Evolutionary conservation across 2,113 vertebrate genomes (phyloP), one percentile per base, ranked within the genome.

Genomic region (Antennarius striatus): DNA sequence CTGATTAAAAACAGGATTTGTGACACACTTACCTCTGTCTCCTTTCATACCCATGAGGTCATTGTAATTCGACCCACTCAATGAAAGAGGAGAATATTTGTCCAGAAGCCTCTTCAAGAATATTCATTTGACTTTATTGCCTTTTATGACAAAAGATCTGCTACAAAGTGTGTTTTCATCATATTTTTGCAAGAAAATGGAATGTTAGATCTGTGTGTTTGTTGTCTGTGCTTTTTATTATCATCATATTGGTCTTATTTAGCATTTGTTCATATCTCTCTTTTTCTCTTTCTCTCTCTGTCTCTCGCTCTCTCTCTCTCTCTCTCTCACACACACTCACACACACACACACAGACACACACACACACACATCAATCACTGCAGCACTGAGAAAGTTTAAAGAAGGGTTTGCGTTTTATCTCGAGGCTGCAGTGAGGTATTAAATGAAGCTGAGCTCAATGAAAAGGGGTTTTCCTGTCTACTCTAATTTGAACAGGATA

Each of bases 181-280:
- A 57, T 75, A 77, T 79, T 84, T 89, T 83, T 80, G 73, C 67
- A 51, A 75, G 52, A 77, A 72, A 43, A 63, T 50, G 4, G 63
- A 80, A 51, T 69, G 71, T 60, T 77, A 75, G 64, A 72, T 55
- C 80, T 68, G 75, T 63, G 68, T 83, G 78, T 87, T 84, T 75
- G 16, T 84, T 73, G 79, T 90, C 56, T 61, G 79, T 89, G 83
- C 71, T 87, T 75, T 85, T 82, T 81, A 88, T 84, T 86, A 83
- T 87, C 69, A 72, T 80, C 49, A 75, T 68, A 48, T 86, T 16
- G 65, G 55, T 54, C 77, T 84, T 72, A 10, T 81, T 58, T 43
- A 69, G 80, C 76, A 79, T 86, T 80, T 70, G 65, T 73, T 86
- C 82, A 84, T 82, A 51, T 79, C 68, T 73, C 47, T 67, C 2